Evolutionary conservation across 1,140 invertebrate genomes (phyloP).

Genomic region (Anagrus nilaparvatae): DNA sequence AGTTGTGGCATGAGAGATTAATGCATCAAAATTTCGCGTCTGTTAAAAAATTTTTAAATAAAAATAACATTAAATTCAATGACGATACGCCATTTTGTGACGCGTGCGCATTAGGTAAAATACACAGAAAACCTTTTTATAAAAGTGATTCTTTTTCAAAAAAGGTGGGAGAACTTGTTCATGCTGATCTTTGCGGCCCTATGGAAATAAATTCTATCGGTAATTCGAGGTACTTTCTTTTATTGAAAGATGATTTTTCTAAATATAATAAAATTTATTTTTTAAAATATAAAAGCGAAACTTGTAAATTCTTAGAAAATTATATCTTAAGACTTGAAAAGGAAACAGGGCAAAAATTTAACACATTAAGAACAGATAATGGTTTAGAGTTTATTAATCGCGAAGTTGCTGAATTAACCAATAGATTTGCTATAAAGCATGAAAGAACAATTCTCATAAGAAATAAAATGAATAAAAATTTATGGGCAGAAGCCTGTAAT

Average conservation of each 20-base stretch:
- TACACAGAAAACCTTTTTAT: neutral
- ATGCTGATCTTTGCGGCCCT: neutral
- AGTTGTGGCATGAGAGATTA: neutral
- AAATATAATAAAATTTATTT: neutral
- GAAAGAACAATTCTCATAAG: slow-evolving; percentile 1
- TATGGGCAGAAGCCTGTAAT: slow-evolving; percentile 20
- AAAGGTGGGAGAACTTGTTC: neutral
- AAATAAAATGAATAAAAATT: no score
- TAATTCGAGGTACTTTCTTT: neutral
- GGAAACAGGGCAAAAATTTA: slow-evolving; percentile 18
- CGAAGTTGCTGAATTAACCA: slow-evolving; percentile 6
- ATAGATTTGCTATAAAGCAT: slow-evolving; percentile 15
- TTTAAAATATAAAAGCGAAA: slow-evolving; percentile 27
- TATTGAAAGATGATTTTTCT: neutral
- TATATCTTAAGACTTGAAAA: slow-evolving; percentile 17
- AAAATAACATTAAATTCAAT: no score
- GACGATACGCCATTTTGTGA: no score
- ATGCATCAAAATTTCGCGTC: no score
- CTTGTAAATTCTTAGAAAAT: slow-evolving; percentile 19
- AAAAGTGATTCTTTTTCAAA: neutral
- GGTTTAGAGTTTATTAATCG: slow-evolving; percentile 23
- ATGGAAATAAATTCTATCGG: neutral
- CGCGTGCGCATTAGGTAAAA: neutral
- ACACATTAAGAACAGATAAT: slow-evolving; percentile 21
- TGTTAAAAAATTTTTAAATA: no score